Conservation (phyloP, 2,888 invertebrate species). For the Clivina fossor region DNA sequence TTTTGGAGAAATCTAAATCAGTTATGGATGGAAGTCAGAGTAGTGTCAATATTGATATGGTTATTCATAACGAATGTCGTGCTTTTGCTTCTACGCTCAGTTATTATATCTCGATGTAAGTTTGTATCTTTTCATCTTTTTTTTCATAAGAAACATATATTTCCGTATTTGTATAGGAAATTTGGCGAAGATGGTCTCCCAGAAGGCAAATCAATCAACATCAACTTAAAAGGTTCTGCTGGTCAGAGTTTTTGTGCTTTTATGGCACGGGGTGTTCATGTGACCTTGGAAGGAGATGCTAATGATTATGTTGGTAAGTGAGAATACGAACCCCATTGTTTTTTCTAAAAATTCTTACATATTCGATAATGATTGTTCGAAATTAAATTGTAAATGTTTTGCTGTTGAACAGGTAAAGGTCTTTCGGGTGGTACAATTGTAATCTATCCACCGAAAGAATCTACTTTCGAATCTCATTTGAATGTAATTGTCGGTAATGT, state of each 20-base stretch:
- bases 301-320: slow-evolving; percentile 93
- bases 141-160: neutral
- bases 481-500: slow-evolving; percentile 99
- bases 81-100: slow-evolving; percentile 93
- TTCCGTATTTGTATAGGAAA: slow-evolving; percentile 60
- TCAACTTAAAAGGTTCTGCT: slow-evolving; percentile 87
- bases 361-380: neutral
- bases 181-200: slow-evolving; percentile 87
- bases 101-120: slow-evolving; percentile 91
- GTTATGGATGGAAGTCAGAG: slow-evolving; percentile 74
- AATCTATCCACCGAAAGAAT: slow-evolving; percentile 86
- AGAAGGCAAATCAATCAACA: slow-evolving; percentile 71
- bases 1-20: slow-evolving; percentile 71
- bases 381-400: no score
- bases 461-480: slow-evolving; percentile 84
- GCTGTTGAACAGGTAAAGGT: slow-evolving; percentile 66
- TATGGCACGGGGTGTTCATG: slow-evolving; percentile 84
- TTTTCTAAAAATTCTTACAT: neutral
- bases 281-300: slow-evolving; percentile 93
- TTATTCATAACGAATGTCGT: slow-evolving; percentile 87
- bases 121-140: slow-evolving; percentile 36
- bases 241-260: slow-evolving; percentile 99
- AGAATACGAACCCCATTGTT: slow-evolving; percentile 9
- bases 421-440: slow-evolving; percentile 93
- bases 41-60: slow-evolving; percentile 71